Conservation (phyloP, 2,888 invertebrate genomes). For the Lithophane socia region DNA sequence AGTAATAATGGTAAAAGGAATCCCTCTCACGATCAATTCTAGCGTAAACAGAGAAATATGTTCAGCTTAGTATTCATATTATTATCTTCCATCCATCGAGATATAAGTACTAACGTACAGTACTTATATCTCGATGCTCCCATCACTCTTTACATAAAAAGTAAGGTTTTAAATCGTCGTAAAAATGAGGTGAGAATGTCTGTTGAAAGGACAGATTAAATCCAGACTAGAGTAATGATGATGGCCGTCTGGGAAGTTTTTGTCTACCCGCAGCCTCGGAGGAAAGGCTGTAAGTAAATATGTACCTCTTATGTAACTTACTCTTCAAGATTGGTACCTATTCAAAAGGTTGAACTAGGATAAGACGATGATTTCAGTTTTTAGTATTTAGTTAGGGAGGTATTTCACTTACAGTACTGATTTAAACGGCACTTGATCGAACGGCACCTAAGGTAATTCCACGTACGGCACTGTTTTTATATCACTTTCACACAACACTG, state of each 20-base stretch:
- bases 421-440: not conserved
- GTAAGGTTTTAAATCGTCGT: slow-evolving; percentile 22
- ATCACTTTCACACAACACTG: not conserved
- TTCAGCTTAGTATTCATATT: not conserved
- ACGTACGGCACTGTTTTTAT: not conserved
- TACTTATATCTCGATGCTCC: too few relatives aligned
- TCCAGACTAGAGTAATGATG: slow-evolving; percentile 52
- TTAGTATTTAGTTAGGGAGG: not conserved
- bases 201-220: slow-evolving; percentile 35
- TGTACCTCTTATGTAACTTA: slow-evolving; percentile 24
- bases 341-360: not conserved
- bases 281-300: slow-evolving; percentile 13
- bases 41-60: not conserved
- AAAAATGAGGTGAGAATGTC: slow-evolving; percentile 40
- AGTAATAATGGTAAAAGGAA: not conserved
- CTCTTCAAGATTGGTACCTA: not conserved
- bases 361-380: not conserved
- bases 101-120: too few relatives aligned
- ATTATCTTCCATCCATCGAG: not conserved
- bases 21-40: not conserved
- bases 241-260: slow-evolving; percentile 59
- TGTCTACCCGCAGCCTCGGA: slow-evolving; percentile 24
- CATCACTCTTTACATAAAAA: not conserved
- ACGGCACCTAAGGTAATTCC: not conserved
- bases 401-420: not conserved